Base-by-base conservation (phyloP, 1,140 invertebrate genomes). In the Drosophila suzukii region DNA sequence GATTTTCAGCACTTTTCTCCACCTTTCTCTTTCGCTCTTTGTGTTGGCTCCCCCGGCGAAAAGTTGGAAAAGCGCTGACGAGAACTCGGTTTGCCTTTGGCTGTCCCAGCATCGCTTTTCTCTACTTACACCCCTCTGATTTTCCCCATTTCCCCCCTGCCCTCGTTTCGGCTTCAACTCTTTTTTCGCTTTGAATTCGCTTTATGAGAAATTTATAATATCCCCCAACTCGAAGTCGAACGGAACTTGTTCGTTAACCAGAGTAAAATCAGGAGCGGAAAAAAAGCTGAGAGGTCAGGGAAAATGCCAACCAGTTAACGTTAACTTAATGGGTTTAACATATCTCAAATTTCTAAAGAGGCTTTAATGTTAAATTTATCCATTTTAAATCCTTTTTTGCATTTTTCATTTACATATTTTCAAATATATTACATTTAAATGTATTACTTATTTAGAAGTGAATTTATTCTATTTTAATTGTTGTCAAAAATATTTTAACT, bases 31-130 rank as follows among this genome's bases (percentile, higher is more conserved):
- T 17, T 49, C 49, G 0, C 34, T 41, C 38, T 44, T 34, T 77
- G 56, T 51, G 47, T 36, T 27, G 32, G 75, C 39, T 76, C 67
- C 70, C 67, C 30, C 49, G 70, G 57, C 47, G 54, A 73, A 75
- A 75, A 74, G 70, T 75, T 75, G 57, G 59, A 70, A 78, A 78
- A 78, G 68, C 55, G 75, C 76, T 78, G 76, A 78, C 76, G 67
- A 65, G 67, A 61, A 66, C 60, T 47, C 75, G 70, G 65, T 38
- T 59, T 59, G 55, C 72, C 59, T 78, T 73, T 62, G 70, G 70
- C 58, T 71, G 65, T 44, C 46, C 54, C 67, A 36, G 34, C 61
- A 41, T 39, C 38, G 17, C 32, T 41, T 53, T 20, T 17, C 27
- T 15, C 34, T 20, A 12, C 20, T 43, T 20, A 32, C n/a, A 17